These are phyloP conservation scores for Euspilapteryx auroguttella DNA, from an alignment of 2,888 invertebrate species.

Conservation along the genomic window DNA sequence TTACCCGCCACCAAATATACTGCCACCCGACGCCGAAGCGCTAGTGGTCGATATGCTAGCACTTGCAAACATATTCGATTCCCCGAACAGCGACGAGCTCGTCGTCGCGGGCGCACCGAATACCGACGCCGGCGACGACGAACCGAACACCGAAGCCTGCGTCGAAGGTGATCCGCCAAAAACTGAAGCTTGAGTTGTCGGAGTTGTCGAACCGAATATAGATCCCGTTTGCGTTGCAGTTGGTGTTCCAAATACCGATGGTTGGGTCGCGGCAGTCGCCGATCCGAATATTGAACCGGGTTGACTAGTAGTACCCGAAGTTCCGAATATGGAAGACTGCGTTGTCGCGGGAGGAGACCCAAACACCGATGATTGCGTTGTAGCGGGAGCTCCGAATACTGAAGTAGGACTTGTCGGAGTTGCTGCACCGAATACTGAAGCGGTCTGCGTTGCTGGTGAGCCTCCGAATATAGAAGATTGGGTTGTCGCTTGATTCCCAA, in stretches of 20 bases:
- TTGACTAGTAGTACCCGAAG: too few species aligned
- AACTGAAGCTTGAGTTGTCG: too few species aligned
- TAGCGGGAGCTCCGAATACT: constrained; percentile 4
- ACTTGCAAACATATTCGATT: constrained; percentile 35
- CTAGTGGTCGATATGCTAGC: constrained; percentile 46
- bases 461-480: constrained; percentile 18
- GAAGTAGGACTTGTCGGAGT: constrained; percentile 2
- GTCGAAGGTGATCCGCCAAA: constrained; percentile 7
- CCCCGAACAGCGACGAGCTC: constrained; percentile 30
- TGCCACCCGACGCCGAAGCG: constrained; percentile 22
- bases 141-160: constrained; percentile 11
- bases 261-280: too few species aligned
- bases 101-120: constrained; percentile 9
- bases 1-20: constrained; percentile 40
- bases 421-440: constrained; percentile 7
- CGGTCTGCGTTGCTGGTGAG: constrained; percentile 10
- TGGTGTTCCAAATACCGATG: too few species aligned
- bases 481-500: too few species aligned
- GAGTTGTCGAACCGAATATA: too few species aligned
- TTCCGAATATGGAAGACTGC: too few species aligned
- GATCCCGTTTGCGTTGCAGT: too few species aligned
- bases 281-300: too few species aligned
- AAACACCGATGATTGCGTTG: constrained; percentile 3
- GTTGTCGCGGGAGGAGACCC: too few species aligned
- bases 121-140: constrained; percentile 18